A percentile compares a stretch with the other conserved stretches of the same genome.
These are phyloP conservation scores for Perognathus longimembris DNA, from an alignment of 2,113 vertebrate species.

Conservation along the genomic window DNA sequence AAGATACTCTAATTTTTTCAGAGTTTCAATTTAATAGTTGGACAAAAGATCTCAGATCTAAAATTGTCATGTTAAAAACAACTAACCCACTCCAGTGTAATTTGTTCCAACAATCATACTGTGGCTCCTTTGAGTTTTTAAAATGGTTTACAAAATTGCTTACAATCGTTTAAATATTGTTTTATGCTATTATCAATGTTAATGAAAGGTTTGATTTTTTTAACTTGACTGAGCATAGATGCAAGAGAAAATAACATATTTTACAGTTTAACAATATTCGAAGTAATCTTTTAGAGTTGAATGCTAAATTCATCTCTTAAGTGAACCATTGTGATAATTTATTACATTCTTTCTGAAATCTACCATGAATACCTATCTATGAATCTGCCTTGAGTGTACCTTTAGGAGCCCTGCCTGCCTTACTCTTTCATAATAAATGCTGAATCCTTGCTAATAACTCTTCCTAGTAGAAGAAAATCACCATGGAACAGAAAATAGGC, in stretches of 20 bases:
- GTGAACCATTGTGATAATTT: background rate
- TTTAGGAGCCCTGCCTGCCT: background rate
- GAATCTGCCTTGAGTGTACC: background rate
- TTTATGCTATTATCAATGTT: background rate
- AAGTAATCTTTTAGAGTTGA: constrained; percentile 28
- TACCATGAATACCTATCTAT: background rate
- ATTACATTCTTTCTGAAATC: constrained; percentile 3
- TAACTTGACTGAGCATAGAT: constrained; percentile 3
- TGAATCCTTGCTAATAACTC: background rate
- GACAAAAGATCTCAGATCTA: background rate
- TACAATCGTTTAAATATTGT: background rate
- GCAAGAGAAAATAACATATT: background rate
- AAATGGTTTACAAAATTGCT: background rate
- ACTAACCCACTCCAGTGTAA: constrained; percentile 8
- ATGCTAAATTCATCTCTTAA: background rate
- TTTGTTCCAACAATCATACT: background rate
- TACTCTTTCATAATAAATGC: constrained; percentile 9
- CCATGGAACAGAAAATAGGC: background rate
- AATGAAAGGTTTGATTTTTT: background rate
- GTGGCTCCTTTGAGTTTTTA: background rate
- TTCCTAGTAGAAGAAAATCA: constrained; percentile 20
- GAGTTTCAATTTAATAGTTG: constrained; percentile 48
- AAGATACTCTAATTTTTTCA: constrained; percentile 32
- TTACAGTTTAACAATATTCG: constrained; percentile 27
- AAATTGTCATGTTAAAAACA: constrained; percentile 40